Conservation (phyloP, 2,888 invertebrate genomes). For the Baccha elongata region DNA sequence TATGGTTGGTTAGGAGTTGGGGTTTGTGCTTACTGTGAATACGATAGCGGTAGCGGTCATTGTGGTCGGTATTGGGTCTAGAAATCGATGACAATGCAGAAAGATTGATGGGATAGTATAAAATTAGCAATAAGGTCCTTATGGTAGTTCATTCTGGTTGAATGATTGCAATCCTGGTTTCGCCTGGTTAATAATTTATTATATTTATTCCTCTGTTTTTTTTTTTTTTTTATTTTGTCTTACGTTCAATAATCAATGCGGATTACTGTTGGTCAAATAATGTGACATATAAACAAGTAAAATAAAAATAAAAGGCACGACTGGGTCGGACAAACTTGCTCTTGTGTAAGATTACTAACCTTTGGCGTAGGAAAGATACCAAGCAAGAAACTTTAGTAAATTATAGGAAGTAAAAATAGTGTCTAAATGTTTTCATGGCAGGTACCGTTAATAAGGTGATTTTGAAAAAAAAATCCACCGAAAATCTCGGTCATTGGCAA, state of each 20-base stretch:
- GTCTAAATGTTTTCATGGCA: too few relatives aligned
- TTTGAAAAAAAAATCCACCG: too few relatives aligned
- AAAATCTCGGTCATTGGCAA: too few relatives aligned
- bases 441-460: too few relatives aligned
- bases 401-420: too few relatives aligned
- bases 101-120: slow-evolving; percentile 46
- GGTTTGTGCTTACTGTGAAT: neutral
- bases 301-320: too few relatives aligned
- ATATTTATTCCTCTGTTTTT: slow-evolving; percentile 30
- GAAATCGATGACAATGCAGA: slow-evolving; percentile 64
- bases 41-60: neutral
- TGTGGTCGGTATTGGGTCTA: slow-evolving; percentile 33
- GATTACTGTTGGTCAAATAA: slow-evolving; percentile 33
- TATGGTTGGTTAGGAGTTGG: neutral
- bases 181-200: slow-evolving; percentile 39
- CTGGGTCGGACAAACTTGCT: too few relatives aligned
- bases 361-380: too few relatives aligned
- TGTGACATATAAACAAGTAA: neutral
- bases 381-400: too few relatives aligned
- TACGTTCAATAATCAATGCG: slow-evolving; percentile 52
- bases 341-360: too few relatives aligned
- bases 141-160: slow-evolving; percentile 6
- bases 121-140: neutral
- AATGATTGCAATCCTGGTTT: slow-evolving; percentile 29
- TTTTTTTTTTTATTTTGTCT: slow-evolving; percentile 5